phyloP scores from a whole-genome alignment of 1,140 invertebrate genomes.

The Drosophila sproati region DNA sequence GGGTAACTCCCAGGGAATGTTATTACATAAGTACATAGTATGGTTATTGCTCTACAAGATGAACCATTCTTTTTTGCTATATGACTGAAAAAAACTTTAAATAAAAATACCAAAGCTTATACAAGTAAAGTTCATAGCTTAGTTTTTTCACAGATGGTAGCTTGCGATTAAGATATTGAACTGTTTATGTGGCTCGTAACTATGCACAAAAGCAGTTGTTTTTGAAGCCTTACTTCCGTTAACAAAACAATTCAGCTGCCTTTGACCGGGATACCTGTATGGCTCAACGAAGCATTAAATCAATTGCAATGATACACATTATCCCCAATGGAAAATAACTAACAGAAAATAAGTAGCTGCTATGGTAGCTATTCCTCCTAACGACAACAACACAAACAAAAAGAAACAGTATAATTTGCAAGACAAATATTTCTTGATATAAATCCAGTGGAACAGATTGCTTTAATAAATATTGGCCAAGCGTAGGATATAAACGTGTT shows the following conservation, averaged over 20 bases:
- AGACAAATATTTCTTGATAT: constrained; percentile 73
- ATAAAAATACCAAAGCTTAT: neutral
- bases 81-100: neutral
- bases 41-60: constrained; percentile 18
- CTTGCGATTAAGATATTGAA: no score
- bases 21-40: constrained; percentile 4
- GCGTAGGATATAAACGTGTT: constrained; percentile 56
- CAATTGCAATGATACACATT: constrained; percentile 15
- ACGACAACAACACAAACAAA: constrained; percentile 3
- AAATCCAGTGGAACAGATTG: constrained; percentile 73
- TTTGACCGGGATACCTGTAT: neutral
- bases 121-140: no score
- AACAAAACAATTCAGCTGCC: neutral
- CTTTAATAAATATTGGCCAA: constrained; percentile 75
- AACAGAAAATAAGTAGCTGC: constrained; percentile 21
- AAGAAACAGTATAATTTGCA: constrained; percentile 56
- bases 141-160: no score
- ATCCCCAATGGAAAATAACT: constrained; percentile 9
- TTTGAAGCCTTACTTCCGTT: neutral
- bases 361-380: neutral
- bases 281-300: constrained; percentile 16
- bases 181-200: no score
- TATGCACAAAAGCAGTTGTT: no score
- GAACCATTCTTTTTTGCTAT: constrained; percentile 21
- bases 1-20: constrained; percentile 17